Conservation (phyloP, 2,797 vertebrate genomes). For the Phaenicophaeus curvirostris region DNA sequence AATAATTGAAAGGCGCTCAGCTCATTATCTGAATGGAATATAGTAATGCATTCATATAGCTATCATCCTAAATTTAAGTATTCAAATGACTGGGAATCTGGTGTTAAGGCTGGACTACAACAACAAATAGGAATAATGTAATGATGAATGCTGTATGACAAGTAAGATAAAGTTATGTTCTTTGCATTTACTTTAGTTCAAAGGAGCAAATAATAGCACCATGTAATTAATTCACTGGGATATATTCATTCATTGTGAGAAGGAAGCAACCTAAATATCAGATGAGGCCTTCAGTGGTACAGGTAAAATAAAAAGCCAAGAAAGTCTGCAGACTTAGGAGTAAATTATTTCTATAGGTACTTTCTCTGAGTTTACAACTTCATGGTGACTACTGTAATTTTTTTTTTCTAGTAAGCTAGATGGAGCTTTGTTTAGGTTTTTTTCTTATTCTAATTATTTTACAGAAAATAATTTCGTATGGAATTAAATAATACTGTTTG, state of each 20-base stretch:
- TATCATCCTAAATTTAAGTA: neutral
- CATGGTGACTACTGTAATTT: neutral
- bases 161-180: neutral
- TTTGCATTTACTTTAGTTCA: neutral
- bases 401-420: neutral
- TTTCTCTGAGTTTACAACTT: neutral
- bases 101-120: neutral
- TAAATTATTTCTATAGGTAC: neutral
- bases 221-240: neutral
- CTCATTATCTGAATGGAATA: neutral
- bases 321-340: neutral
- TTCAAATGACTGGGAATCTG: neutral
- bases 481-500: neutral
- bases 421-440: neutral
- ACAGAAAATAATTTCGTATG: neutral
- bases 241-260: conserved; percentile 5
- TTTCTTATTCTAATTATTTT: neutral
- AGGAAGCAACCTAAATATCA: neutral
- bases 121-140: neutral
- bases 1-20: neutral
- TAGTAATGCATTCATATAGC: neutral
- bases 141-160: neutral
- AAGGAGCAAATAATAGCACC: neutral
- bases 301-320: neutral
- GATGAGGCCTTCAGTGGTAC: neutral